A percentile compares a stretch with the other conserved stretches of the same genome.
Conservation (phyloP, 2,888 invertebrate species). For the Spialia ferax region DNA sequence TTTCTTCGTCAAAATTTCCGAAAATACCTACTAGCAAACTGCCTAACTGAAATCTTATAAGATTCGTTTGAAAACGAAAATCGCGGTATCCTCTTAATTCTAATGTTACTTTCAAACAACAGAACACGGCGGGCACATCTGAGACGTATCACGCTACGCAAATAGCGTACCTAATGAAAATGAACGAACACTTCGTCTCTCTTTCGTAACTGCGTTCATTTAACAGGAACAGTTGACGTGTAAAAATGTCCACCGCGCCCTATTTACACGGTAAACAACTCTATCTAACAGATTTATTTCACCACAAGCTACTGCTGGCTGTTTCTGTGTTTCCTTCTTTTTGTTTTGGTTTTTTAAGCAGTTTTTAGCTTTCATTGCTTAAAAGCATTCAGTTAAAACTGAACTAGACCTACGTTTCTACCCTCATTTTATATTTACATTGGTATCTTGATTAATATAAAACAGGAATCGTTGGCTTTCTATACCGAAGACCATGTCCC, state of each 20-base stretch:
- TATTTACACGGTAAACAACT: slow-evolving; percentile 37
- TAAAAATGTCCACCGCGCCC: slow-evolving; percentile 40
- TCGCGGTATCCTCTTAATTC: neutral
- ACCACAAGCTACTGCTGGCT: slow-evolving; percentile 18
- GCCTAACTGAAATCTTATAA: too few species aligned
- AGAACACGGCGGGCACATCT: slow-evolving; percentile 1
- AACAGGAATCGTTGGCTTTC: too few species aligned
- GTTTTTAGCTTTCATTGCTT: neutral
- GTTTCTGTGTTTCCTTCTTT: slow-evolving; percentile 2
- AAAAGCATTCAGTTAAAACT: too few species aligned
- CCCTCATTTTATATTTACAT: too few species aligned
- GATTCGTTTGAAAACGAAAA: too few species aligned
- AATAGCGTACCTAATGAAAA: slow-evolving; percentile 35
- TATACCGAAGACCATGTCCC: too few species aligned
- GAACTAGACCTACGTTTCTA: too few species aligned
- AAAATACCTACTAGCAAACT: too few species aligned
- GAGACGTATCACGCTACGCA: slow-evolving; percentile 14
- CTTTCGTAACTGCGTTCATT: slow-evolving; percentile 38
- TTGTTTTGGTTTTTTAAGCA: neutral
- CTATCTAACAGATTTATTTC: slow-evolving; percentile 34
- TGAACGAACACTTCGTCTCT: slow-evolving; percentile 29
- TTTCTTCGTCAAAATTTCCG: too few species aligned
- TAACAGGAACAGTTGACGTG: slow-evolving; percentile 37
- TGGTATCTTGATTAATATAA: too few species aligned
- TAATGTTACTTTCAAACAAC: neutral